A percentile compares a stretch with the other conserved stretches of the same genome.
Evolutionary conservation across 2,888 invertebrate species (phyloP).

Genomic region (Apamea epomidion): DNA sequence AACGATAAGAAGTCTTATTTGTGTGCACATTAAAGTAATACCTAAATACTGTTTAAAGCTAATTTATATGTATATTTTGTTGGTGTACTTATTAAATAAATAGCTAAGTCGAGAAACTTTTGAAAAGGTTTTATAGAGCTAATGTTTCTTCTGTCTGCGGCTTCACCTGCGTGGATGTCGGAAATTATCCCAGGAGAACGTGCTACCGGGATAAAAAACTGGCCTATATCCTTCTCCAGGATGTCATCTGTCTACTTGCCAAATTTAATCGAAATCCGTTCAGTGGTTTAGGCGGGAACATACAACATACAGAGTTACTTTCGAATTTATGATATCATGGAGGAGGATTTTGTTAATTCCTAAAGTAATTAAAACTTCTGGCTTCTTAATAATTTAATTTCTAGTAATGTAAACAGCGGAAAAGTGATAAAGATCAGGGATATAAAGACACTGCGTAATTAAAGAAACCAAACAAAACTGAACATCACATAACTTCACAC

Average conservation of each 20-base stretch:
- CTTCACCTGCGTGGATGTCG: background rate
- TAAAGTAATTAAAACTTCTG: background rate
- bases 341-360: background rate
- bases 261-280: background rate
- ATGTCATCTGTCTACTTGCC: background rate
- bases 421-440: constrained; percentile 38
- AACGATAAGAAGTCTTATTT: background rate
- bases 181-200: background rate
- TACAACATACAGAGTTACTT: background rate
- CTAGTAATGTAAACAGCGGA: constrained; percentile 28
- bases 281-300: background rate
- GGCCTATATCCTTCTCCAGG: background rate
- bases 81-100: too few relatives aligned
- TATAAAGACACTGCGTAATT: constrained; percentile 37
- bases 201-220: background rate
- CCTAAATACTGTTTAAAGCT: background rate
- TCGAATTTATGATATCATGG: background rate
- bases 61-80: too few relatives aligned
- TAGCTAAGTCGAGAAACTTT: too few relatives aligned
- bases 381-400: constrained; percentile 19
- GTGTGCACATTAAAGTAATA: background rate
- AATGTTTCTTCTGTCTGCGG: too few relatives aligned
- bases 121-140: too few relatives aligned
- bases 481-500: constrained; percentile 33
- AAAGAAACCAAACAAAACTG: constrained; percentile 45